Conservation (phyloP, 2,888 invertebrate species). For the Ceraclea dissimilis region DNA sequence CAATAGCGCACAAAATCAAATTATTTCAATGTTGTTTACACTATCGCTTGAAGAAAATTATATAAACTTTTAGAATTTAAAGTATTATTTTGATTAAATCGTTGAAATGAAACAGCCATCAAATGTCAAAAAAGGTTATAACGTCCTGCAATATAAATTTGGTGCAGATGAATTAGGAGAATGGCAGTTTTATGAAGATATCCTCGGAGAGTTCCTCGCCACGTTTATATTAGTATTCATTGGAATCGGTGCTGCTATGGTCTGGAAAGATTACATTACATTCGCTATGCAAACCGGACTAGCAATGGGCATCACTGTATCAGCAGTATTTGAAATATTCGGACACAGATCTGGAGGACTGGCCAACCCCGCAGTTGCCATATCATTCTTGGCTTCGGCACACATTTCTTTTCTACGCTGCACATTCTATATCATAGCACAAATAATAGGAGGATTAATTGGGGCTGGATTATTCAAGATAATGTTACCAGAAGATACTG, state of each 20-base stretch:
- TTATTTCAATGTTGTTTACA: too few species aligned
- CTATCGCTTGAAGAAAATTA: too few species aligned
- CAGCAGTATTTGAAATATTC: background rate
- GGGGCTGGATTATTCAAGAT: background rate
- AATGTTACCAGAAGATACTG: background rate
- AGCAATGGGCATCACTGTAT: background rate
- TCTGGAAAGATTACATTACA: background rate
- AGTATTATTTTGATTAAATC: too few species aligned
- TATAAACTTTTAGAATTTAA: too few species aligned
- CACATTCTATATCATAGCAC: background rate
- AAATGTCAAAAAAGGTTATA: too few species aligned
- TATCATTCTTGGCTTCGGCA: background rate
- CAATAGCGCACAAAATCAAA: too few species aligned
- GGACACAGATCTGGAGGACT: slow-evolving; percentile 1
- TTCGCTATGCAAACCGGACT: background rate
- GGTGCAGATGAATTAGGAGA: background rate
- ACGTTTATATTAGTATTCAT: background rate
- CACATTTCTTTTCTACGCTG: background rate
- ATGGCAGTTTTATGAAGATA: background rate
- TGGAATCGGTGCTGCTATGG: background rate
- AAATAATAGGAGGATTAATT: background rate
- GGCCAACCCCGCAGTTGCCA: slow-evolving; percentile 4
- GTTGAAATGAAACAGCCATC: too few species aligned
- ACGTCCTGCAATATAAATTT: background rate
- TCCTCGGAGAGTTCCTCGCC: background rate